Percentiles rank a stretch among this genome's conserved stretches.
phyloP scores from a whole-genome alignment of 23 tunicate genomes.

The Ciona savignyi region DNA sequence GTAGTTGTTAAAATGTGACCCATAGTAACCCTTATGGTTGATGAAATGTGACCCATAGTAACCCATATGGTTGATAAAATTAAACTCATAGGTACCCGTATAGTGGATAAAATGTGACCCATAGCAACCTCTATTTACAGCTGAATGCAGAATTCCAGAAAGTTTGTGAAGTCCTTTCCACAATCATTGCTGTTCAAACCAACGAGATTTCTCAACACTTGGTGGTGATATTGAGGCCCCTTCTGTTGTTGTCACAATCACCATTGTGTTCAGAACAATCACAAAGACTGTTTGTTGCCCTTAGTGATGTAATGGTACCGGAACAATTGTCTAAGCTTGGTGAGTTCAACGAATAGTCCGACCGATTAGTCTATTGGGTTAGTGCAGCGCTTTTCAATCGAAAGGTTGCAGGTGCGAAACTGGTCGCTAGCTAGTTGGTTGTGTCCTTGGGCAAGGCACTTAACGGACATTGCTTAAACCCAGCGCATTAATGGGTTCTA shows the following conservation, averaged over 20 bases:
- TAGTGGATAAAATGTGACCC: too few relatives aligned
- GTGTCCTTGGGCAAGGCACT: background rate
- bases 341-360: background rate
- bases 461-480: background rate
- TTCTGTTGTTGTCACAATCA: slow-evolving; percentile 23
- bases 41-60: too few relatives aligned
- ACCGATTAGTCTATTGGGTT: background rate
- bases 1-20: too few relatives aligned
- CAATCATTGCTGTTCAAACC: background rate
- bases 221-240: slow-evolving; percentile 33
- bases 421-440: too few relatives aligned
- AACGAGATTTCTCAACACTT: slow-evolving; percentile 2
- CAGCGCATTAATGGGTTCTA: too few relatives aligned
- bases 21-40: too few relatives aligned
- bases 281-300: slow-evolving; percentile 34
- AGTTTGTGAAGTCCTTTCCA: slow-evolving; percentile 5
- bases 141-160: slow-evolving; percentile 20
- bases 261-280: slow-evolving; percentile 31
- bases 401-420: too few relatives aligned
- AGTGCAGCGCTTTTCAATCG: background rate
- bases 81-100: too few relatives aligned
- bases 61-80: too few relatives aligned
- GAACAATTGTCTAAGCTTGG: background rate
- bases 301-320: slow-evolving; percentile 27
- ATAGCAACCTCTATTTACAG: too few relatives aligned